Evolutionary conservation across 1,140 invertebrate genomes (phyloP).

Genomic region (Oppia nitens): DNA sequence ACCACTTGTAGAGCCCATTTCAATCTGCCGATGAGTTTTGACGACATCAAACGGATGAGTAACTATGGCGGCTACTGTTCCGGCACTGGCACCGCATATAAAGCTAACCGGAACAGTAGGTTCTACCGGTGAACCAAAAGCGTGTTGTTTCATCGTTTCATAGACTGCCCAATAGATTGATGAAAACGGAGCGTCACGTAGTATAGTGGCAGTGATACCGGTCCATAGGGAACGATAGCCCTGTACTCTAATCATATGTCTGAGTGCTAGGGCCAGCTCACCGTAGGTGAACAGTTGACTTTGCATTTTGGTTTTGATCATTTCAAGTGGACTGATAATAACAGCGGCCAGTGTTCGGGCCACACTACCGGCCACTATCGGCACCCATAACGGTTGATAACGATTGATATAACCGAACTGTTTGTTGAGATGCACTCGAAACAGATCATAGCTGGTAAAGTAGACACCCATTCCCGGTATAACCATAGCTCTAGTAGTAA

Average conservation of each 20-base stretch:
- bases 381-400: constrained; percentile 25
- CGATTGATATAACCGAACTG: constrained; percentile 12
- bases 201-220: constrained; percentile 69
- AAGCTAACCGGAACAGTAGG: constrained; percentile 70
- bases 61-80: constrained; percentile 63
- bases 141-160: constrained; percentile 58
- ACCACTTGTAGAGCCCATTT: constrained; percentile 70
- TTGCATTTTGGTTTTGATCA: constrained; percentile 95
- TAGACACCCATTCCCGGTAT: constrained; percentile 89
- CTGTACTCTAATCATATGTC: constrained; percentile 46
- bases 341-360: constrained; percentile 67
- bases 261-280: constrained; percentile 53
- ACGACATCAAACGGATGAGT: constrained; percentile 96
- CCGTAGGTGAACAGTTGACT: constrained; percentile 67
- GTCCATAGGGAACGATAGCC: constrained; percentile 67
- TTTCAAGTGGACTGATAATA: constrained; percentile 78
- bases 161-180: constrained; percentile 85
- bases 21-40: constrained; percentile 93
- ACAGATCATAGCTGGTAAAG: constrained; percentile 89
- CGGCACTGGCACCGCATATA: constrained; percentile 61
- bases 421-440: constrained; percentile 44
- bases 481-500: constrained; percentile 49
- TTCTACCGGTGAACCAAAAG: constrained; percentile 35
- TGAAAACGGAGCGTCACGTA: constrained; percentile 92
- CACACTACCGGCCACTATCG: constrained; percentile 48